A percentile compares a stretch with the other conserved stretches of the same genome.
These are phyloP conservation scores for Motacilla tschutschensis DNA, from an alignment of 2,113 vertebrate species.

Conservation along the genomic window DNA sequence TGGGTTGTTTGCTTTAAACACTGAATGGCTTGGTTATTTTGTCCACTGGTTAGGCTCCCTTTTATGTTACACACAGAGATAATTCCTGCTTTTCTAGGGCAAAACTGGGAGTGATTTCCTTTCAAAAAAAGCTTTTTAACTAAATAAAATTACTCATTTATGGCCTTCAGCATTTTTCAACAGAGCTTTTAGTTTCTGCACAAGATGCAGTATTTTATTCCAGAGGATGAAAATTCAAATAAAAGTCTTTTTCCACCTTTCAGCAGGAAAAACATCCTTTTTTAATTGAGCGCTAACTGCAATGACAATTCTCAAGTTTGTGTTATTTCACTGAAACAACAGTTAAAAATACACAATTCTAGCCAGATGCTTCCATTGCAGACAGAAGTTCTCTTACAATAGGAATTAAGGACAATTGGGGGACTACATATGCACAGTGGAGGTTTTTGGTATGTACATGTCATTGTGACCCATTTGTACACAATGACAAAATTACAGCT, in stretches of 20 bases:
- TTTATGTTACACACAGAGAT: conserved; percentile 11
- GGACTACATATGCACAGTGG: background rate
- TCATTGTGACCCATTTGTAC: background rate
- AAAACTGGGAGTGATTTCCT: background rate
- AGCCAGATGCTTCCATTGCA: background rate
- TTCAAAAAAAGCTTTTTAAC: background rate
- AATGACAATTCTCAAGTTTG: background rate
- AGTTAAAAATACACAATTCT: background rate
- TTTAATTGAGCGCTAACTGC: background rate
- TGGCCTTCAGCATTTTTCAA: background rate
- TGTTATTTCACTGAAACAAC: background rate
- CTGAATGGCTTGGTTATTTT: conserved; percentile 29
- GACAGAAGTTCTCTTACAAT: background rate
- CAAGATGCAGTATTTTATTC: background rate
- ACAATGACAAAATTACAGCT: background rate
- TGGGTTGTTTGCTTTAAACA: background rate
- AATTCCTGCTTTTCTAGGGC: conserved; percentile 12
- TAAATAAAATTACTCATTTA: conserved; percentile 1
- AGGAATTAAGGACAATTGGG: background rate
- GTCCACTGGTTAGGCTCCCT: background rate
- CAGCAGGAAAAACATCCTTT: background rate
- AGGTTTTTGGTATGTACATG: background rate
- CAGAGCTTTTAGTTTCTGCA: background rate
- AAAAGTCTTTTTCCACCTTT: background rate
- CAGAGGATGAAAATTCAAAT: background rate